Evolutionary conservation across 1,140 invertebrate genomes (phyloP).

Genomic region (Gonioctena quinquepunctata): DNA sequence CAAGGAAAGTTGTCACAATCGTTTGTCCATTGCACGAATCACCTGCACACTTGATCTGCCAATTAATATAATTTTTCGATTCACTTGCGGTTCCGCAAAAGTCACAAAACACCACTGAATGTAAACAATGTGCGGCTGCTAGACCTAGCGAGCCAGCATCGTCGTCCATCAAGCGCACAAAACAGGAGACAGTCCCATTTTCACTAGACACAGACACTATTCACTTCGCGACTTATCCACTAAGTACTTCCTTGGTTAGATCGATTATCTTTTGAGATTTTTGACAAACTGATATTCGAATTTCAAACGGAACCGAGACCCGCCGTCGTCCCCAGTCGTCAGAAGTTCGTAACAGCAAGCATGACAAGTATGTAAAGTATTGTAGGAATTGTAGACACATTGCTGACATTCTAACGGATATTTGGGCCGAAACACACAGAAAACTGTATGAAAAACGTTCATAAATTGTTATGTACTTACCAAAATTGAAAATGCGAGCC

Average conservation of each 20-base stretch:
- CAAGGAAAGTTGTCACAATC: neutral
- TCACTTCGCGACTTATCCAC: neutral
- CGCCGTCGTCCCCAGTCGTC: slow-evolving; percentile 46
- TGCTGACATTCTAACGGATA: slow-evolving; percentile 69
- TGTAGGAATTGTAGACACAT: slow-evolving; percentile 75
- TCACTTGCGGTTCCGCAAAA: too few species aligned
- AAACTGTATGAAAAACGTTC: slow-evolving; percentile 62
- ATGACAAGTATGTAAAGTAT: slow-evolving; percentile 81
- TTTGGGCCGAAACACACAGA: slow-evolving; percentile 59
- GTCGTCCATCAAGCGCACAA: slow-evolving; percentile 12
- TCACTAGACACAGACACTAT: neutral
- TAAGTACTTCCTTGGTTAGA: neutral
- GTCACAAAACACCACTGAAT: neutral
- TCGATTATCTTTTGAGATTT: slow-evolving; percentile 16
- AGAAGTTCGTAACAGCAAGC: slow-evolving; percentile 59
- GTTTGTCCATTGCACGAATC: neutral
- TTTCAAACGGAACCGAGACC: slow-evolving; percentile 40
- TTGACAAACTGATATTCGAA: slow-evolving; percentile 30
- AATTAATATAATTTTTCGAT: neutral
- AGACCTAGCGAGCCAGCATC: neutral
- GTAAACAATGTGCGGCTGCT: slow-evolving; percentile 24
- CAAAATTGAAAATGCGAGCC: slow-evolving; percentile 65
- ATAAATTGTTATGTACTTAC: slow-evolving; percentile 66
- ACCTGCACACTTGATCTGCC: neutral
- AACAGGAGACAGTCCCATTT: slow-evolving; percentile 21